phyloP scores from a whole-genome alignment of 2,113 vertebrate genomes.

The Dryoscopus gambensis region DNA sequence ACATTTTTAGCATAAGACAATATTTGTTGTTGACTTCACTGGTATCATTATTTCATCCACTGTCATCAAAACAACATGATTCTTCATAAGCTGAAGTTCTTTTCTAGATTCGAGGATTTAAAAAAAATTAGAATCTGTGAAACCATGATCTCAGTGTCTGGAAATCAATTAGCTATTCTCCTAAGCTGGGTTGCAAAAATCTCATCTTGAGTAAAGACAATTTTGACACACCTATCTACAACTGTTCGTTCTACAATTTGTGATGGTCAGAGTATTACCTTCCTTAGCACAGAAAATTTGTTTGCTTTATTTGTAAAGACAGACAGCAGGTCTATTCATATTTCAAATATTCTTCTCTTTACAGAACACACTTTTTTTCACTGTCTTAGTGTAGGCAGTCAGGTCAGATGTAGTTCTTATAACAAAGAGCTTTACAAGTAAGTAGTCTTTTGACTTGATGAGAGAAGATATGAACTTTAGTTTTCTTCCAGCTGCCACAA shows the following conservation, averaged over 20 bases:
- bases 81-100: neutral
- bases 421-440: neutral
- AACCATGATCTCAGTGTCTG: neutral
- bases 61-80: neutral
- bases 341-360: neutral
- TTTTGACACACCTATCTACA: neutral
- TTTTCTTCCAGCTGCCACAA: neutral
- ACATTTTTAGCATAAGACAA: neutral
- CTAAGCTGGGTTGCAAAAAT: neutral
- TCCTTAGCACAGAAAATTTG: neutral
- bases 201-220: neutral
- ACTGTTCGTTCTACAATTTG: neutral
- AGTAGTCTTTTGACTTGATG: neutral
- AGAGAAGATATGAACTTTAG: neutral
- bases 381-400: neutral
- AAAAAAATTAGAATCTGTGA: neutral
- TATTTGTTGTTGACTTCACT: neutral
- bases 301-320: neutral
- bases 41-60: neutral
- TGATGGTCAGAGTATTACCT: neutral
- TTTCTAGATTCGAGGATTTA: neutral
- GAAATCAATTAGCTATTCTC: neutral
- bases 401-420: neutral
- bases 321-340: neutral
- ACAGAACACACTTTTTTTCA: neutral